Base-by-base conservation (phyloP, 2,113 vertebrate species). In the Solea senegalensis region DNA sequence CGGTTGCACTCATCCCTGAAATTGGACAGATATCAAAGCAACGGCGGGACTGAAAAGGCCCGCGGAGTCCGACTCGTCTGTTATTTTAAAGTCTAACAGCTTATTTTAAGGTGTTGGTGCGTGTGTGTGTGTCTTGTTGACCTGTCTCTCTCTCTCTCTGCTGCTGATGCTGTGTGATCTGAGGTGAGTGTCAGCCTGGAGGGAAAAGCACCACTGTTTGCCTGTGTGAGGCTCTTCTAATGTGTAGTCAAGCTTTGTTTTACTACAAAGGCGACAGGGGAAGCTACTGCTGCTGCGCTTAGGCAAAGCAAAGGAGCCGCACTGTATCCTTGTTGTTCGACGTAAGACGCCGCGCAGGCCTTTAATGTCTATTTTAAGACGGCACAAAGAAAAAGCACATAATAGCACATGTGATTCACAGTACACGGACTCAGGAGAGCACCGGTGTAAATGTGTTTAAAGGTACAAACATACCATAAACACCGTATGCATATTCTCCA, bases 51-150 rank as follows among this genome's bases (percentile, higher is more conserved):
- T 74, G 49, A 44, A 65, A 73, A 44, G 57, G 21, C 21, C 82
- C 66, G 56, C 13, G 40, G 58, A 64, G 69, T 46, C 16, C 0
- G 39, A 53, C 70, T 71, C 43, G 76, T 75, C 55, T 86, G 70
- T 74, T 68, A 76, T 83, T 83, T 79, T 26, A 58, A 89, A 89
- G 84, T 86, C 88, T 80, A 83, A 85, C 63, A 16, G 40, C 48
- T 65, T 69, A 51, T 84, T 80, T 74, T 57, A 6, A 53, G 10
- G 21, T 39, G 57, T 39, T 52, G 53, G 48, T 2, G 62, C 54
- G 43, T 60, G 66, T 46, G 34, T 63, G 73, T 67, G 51, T 8
- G 11, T 46, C 50, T 77, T 10, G 5, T 51, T 64, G 54, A 82
- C 57, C 74, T 71, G 78, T 57, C 63, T 78, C 58, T 65, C 26